Evolutionary conservation across 2,113 vertebrate species (phyloP), one percentile per base, ranked within the genome.

Genomic region (Loxodonta africana): DNA sequence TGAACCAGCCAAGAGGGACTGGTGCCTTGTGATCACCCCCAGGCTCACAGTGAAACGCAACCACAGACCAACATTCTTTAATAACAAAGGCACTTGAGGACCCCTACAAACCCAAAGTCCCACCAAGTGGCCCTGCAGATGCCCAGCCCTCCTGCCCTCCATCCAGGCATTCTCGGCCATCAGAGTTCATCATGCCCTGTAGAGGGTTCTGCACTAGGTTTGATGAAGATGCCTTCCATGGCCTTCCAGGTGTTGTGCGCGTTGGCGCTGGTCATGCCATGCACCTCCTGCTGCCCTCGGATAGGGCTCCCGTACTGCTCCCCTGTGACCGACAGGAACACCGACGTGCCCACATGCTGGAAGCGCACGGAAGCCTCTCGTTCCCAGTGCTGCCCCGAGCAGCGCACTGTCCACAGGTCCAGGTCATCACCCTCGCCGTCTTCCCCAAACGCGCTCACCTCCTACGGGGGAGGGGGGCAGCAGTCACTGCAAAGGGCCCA

Each of bases 381-480:
- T 71, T 99, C 99, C 99, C 99, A 99, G 98, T 98, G 98, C 9
- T 95, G 96, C 57, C 99, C 99, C 5, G 99, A 98, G 93, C 99
- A 99, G 95, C 99, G 99, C 74, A 99, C 99, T 0, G 92, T 97
- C 99, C 99, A 99, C 65, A 99, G 98, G 76, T 99, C 99, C 92
- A 99, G 99, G 98, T 99, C 99, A 2, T 99, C 99, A 1, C 99
- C 99, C 98, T 99, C 99, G 0, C 99, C 99, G 0, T 99, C 99
- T 96, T 99, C 99, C 33, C 99, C 99, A 83, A 99, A 99, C 89
- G 99, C 99, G 83, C 99, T 99, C 95, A 99, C 99, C 98, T 99
- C 99, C 99, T 99, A 98, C 12, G 76, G 69, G 10, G 26, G 37
- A 71, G 23, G 17, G 9, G 33, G 30, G 77, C 51, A 80, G 41